These are phyloP conservation scores for Narcine bancroftii DNA, from an alignment of 2,113 vertebrate species.

Conservation along the genomic window DNA sequence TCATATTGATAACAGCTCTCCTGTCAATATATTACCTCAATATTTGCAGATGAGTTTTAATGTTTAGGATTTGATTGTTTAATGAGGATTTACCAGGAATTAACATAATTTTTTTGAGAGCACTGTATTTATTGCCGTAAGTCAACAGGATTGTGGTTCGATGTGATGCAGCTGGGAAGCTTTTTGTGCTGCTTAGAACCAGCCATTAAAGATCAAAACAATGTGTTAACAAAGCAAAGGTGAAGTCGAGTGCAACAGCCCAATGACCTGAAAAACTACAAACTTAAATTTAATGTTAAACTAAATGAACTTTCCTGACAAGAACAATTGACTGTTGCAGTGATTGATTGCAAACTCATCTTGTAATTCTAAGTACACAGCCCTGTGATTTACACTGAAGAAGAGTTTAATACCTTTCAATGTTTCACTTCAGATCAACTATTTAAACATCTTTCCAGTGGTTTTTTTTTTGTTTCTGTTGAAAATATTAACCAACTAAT, in stretches of 20 bases:
- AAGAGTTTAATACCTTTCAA: not conserved
- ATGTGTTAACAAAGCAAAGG: constrained; percentile 27
- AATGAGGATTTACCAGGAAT: not conserved
- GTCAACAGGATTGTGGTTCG: not conserved
- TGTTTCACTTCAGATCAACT: not conserved
- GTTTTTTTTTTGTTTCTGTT: not conserved
- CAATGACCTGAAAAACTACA: constrained; percentile 28
- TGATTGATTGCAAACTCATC: not conserved
- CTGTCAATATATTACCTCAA: not conserved
- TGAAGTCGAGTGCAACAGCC: constrained; percentile 18
- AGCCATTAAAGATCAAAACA: not conserved
- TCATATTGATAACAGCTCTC: not conserved
- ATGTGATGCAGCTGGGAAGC: not conserved
- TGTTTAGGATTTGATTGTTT: not conserved
- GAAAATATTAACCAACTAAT: not conserved
- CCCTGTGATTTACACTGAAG: not conserved
- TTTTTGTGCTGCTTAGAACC: not conserved
- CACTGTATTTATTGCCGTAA: not conserved
- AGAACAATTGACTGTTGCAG: constrained; percentile 7
- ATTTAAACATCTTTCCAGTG: not conserved
- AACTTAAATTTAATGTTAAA: constrained; percentile 33
- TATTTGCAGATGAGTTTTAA: not conserved
- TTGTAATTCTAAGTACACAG: constrained; percentile 9
- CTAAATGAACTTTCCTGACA: constrained; percentile 28
- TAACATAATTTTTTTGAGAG: not conserved